phyloP scores from a whole-genome alignment of 2,888 invertebrate species.

The Drosophila macrospina region DNA sequence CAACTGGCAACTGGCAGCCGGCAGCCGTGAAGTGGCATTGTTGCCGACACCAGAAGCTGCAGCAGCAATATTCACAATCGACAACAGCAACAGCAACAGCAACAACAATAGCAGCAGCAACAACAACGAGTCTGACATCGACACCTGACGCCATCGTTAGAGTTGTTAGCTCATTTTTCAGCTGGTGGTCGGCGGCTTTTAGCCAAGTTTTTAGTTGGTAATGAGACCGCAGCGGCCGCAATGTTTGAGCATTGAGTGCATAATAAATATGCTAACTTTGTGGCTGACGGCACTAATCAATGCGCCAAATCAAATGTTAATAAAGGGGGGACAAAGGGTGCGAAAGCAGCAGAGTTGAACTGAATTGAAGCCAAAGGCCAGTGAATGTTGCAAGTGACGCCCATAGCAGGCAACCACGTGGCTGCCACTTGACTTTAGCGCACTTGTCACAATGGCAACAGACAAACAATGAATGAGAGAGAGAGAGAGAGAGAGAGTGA shows the following conservation, averaged over 20 bases:
- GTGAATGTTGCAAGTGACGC: constrained; percentile 38
- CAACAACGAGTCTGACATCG: constrained; percentile 11
- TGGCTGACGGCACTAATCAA: constrained; percentile 64
- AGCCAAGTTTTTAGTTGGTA: constrained; percentile 52
- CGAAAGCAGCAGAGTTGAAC: background rate
- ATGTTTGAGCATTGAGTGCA: constrained; percentile 62
- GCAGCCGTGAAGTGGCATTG: constrained; percentile 20
- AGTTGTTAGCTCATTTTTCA: constrained; percentile 37
- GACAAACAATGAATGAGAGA: background rate
- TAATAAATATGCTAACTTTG: constrained; percentile 78
- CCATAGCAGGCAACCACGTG: constrained; percentile 50
- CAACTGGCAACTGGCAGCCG: constrained; percentile 6
- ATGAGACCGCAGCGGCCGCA: constrained; percentile 59
- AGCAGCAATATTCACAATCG: constrained; percentile 8
- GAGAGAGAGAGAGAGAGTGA: background rate
- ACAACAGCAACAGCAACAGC: constrained; percentile 6
- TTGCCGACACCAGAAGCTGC: constrained; percentile 7
- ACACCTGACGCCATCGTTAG: constrained; percentile 23
- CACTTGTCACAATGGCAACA: constrained; percentile 61
- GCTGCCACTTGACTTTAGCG: constrained; percentile 68
- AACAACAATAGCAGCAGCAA: background rate
- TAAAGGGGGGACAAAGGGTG: constrained; percentile 12
- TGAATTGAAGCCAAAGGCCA: background rate
- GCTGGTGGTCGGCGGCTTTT: constrained; percentile 50
- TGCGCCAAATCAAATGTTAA: constrained; percentile 68